Percentiles rank a stretch among this genome's conserved stretches.
phyloP scores from a whole-genome alignment of 2,888 invertebrate genomes.

The Cecidostiba fungosa region DNA sequence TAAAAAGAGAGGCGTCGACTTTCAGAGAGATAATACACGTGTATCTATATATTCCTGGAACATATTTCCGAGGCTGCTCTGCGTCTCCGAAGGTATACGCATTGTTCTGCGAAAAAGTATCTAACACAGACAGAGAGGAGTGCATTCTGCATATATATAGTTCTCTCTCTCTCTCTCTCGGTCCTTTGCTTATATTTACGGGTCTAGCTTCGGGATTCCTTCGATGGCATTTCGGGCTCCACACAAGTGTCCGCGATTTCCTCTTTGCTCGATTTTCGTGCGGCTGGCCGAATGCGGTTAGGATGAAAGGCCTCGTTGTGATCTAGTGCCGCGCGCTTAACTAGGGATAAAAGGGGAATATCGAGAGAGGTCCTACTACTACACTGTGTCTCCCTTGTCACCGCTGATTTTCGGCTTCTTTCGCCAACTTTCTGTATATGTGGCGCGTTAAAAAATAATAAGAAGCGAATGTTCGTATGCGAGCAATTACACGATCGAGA shows the following conservation, averaged over 20 bases:
- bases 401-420: background rate
- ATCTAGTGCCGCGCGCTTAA: constrained; percentile 78
- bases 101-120: constrained; percentile 69
- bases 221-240: constrained; percentile 71
- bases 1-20: constrained; percentile 52
- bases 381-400: background rate
- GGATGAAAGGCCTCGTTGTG: constrained; percentile 72
- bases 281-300: constrained; percentile 62
- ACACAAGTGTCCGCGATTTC: constrained; percentile 69
- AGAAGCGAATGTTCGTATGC: background rate
- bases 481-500: constrained; percentile 7
- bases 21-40: background rate
- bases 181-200: constrained; percentile 75
- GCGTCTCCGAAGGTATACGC: constrained; percentile 60
- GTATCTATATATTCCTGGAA: background rate
- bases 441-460: too few species aligned
- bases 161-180: background rate
- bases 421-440: too few species aligned
- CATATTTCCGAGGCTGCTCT: background rate
- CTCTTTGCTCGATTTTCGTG: constrained; percentile 67
- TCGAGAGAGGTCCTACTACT: too few species aligned
- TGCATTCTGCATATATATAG: constrained; percentile 67
- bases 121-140: constrained; percentile 67
- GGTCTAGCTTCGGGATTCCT: constrained; percentile 75
- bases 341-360: too few species aligned